Evolutionary conservation across 2,797 vertebrate species (phyloP).

Genomic region (Eleutherodactylus coqui): DNA sequence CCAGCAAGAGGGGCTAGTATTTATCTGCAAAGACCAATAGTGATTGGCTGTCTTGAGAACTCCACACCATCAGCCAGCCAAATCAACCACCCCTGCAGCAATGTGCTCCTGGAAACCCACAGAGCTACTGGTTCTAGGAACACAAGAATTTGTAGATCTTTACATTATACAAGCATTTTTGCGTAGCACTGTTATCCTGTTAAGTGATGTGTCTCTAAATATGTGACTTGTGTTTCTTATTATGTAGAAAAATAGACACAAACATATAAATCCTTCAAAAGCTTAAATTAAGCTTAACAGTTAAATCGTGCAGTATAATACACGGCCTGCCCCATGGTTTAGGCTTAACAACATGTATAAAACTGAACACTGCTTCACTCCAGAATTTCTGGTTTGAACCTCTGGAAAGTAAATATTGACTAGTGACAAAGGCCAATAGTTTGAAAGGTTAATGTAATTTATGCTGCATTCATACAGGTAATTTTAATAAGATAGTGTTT

Average conservation of each 20-base stretch:
- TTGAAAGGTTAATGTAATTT: constrained; percentile 57
- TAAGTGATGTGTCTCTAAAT: neutral
- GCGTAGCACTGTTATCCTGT: neutral
- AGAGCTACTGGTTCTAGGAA: neutral
- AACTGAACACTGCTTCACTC: constrained; percentile 34
- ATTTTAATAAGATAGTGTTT: constrained; percentile 30
- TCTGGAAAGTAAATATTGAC: constrained; percentile 56
- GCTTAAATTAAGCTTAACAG: no score
- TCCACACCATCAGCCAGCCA: no score
- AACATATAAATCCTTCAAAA: neutral
- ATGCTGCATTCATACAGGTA: constrained; percentile 40
- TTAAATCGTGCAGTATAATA: neutral
- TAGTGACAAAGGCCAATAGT: constrained; percentile 46
- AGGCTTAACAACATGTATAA: neutral
- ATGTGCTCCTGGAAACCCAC: no score
- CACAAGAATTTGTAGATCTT: neutral
- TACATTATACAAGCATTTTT: neutral
- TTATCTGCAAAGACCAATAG: no score
- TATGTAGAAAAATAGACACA: neutral
- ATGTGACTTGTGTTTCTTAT: neutral
- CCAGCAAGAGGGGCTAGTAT: no score
- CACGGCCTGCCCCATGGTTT: no score
- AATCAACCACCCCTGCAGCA: no score
- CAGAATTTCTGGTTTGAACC: constrained; percentile 44
- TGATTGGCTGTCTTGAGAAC: no score